Conservation (phyloP, 2,888 invertebrate genomes). For the Melanostoma scalare region DNA sequence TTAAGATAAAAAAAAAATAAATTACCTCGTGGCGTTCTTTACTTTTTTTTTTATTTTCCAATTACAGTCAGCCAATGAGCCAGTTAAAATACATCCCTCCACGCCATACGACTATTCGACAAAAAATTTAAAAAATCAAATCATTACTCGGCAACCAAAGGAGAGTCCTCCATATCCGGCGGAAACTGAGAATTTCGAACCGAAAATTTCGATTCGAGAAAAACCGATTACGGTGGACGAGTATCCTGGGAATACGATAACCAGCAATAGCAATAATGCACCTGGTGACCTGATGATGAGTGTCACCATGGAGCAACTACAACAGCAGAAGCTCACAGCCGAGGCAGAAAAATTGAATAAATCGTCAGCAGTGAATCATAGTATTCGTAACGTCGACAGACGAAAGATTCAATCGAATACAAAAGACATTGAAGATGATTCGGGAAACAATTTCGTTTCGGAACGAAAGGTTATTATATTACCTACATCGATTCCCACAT, state of each 20-base stretch:
- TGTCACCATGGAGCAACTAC: conserved; percentile 59
- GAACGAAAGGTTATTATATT: conserved; percentile 79
- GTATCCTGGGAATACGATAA: conserved; percentile 57
- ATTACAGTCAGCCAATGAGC: conserved; percentile 79
- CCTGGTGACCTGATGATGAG: conserved; percentile 54
- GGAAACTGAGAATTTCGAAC: conserved; percentile 73
- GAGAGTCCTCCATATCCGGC: conserved; percentile 62
- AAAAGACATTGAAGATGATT: conserved; percentile 82
- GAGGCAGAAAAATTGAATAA: conserved; percentile 81
- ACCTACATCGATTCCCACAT: conserved; percentile 80
- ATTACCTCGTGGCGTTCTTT: conserved; percentile 6
- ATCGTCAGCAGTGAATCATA: conserved; percentile 75
- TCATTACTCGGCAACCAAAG: conserved; percentile 74
- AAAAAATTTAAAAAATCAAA: conserved; percentile 79
- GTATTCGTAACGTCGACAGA: conserved; percentile 79
- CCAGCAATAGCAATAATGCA: conserved; percentile 36
- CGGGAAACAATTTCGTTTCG: conserved; percentile 81
- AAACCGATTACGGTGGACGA: conserved; percentile 70
- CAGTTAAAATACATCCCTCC: conserved; percentile 76
- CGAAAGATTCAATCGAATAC: conserved; percentile 82
- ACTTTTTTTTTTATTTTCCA: conserved; percentile 24
- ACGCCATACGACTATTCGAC: conserved; percentile 76
- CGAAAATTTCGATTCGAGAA: conserved; percentile 74
- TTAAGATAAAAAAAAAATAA: conserved; percentile 18
- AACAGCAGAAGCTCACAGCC: conserved; percentile 75